A percentile compares a stretch with the other conserved stretches of the same genome.
Evolutionary conservation across 2,113 vertebrate genomes (phyloP).

Genomic region (Ariopsis seemanni): DNA sequence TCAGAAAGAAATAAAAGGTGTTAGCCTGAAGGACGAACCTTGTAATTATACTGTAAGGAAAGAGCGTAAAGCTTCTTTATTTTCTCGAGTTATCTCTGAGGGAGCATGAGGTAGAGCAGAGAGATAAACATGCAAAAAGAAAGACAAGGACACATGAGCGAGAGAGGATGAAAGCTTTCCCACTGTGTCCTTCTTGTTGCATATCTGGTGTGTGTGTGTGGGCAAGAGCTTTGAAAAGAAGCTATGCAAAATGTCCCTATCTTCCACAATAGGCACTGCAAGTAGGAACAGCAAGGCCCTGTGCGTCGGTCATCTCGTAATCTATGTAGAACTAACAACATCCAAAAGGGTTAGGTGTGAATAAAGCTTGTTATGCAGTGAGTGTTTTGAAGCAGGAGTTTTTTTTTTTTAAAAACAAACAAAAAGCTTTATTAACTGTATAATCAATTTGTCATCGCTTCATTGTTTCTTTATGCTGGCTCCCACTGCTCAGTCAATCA

Average conservation of each 20-base stretch:
- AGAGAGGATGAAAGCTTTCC: constrained; percentile 9
- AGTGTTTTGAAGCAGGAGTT: background rate
- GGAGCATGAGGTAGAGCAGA: background rate
- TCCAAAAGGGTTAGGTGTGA: background rate
- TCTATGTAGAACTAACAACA: background rate
- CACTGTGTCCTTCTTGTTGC: constrained; percentile 42
- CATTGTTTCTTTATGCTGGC: background rate
- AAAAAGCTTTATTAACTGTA: background rate
- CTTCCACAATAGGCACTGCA: constrained; percentile 47
- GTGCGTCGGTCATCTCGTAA: background rate
- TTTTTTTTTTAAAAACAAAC: no score
- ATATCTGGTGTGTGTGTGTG: constrained; percentile 46
- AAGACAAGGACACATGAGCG: background rate
- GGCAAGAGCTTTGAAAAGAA: constrained; percentile 52
- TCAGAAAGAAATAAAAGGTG: constrained; percentile 26
- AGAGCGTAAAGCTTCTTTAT: background rate
- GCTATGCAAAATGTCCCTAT: constrained; percentile 49
- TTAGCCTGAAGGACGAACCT: constrained; percentile 21
- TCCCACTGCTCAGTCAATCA: background rate
- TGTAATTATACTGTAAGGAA: background rate
- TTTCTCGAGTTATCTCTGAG: background rate
- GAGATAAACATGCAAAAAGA: constrained; percentile 10
- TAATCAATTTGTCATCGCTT: background rate
- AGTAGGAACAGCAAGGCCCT: constrained; percentile 10
- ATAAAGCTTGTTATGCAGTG: background rate